Conservation (phyloP, 2,797 vertebrate species). For the Propithecus perrieri region DNA sequence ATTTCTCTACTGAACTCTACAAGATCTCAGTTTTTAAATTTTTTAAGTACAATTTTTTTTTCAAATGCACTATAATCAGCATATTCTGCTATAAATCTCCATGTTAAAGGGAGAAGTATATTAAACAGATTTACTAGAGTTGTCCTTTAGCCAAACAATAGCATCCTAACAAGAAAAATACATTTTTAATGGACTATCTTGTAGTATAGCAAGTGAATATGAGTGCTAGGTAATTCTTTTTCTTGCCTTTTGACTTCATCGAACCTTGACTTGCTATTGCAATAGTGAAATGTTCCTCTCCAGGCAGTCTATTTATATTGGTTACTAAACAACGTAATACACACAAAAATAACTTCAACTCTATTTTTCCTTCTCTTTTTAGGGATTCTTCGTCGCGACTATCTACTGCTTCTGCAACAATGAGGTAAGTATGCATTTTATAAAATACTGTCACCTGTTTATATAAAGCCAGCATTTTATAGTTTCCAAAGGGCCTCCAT, state of each 20-base stretch:
- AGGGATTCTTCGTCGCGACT: conserved; percentile 97
- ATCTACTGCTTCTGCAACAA: conserved; percentile 99
- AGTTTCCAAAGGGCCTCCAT: background rate
- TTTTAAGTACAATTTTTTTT: background rate
- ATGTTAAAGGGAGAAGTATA: background rate
- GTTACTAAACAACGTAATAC: background rate
- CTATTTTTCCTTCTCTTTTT: conserved; percentile 60
- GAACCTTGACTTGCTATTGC: background rate
- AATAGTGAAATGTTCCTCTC: conserved; percentile 3
- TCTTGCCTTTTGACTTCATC: background rate
- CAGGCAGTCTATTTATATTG: background rate
- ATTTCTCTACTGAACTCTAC: background rate
- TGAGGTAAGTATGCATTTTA: conserved; percentile 89
- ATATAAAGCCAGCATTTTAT: background rate
- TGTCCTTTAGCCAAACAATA: background rate
- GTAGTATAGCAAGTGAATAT: background rate
- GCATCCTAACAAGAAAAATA: background rate
- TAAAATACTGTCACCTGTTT: background rate
- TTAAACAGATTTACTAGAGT: background rate
- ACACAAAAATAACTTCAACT: conserved; percentile 19
- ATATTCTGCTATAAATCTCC: background rate
- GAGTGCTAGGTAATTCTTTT: background rate
- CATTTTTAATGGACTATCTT: background rate
- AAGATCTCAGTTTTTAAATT: background rate
- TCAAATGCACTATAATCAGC: background rate